Evolutionary conservation across 2,888 invertebrate genomes (phyloP).

Genomic region (Oligia latruncula): DNA sequence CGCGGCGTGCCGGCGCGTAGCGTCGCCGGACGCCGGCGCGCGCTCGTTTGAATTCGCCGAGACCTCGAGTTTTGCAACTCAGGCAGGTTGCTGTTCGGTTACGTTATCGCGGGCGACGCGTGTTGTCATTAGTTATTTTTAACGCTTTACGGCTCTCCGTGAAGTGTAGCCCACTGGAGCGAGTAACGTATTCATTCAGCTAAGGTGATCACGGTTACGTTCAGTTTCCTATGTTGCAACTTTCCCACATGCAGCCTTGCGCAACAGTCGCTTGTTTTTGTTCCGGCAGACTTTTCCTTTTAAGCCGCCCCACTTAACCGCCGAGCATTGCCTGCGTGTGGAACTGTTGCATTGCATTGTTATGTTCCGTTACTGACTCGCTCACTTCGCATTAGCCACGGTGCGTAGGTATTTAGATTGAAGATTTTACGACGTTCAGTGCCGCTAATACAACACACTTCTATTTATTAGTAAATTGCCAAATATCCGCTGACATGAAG

Average conservation of each 20-base stretch:
- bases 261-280: constrained; percentile 87
- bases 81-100: constrained; percentile 74
- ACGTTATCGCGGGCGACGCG: constrained; percentile 87
- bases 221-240: constrained; percentile 84
- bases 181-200: constrained; percentile 79
- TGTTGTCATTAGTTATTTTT: constrained; percentile 90
- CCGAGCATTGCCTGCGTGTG: constrained; percentile 72
- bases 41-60: constrained; percentile 84
- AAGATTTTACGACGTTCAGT: constrained; percentile 54
- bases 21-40: constrained; percentile 84
- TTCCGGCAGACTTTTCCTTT: constrained; percentile 87
- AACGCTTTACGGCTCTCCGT: constrained; percentile 78
- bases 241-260: constrained; percentile 88
- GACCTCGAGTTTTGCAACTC: constrained; percentile 85
- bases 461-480: constrained; percentile 28
- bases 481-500: neutral
- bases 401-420: constrained; percentile 65
- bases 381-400: constrained; percentile 67
- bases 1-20: constrained; percentile 88
- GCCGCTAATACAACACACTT: constrained; percentile 30
- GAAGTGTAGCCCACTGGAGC: constrained; percentile 75
- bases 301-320: constrained; percentile 76
- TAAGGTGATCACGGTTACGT: constrained; percentile 77
- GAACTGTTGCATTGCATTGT: constrained; percentile 77
- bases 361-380: constrained; percentile 77